These are phyloP conservation scores for Synanthedon andrenaeformis DNA, from an alignment of 2,888 invertebrate species.

Conservation along the genomic window DNA sequence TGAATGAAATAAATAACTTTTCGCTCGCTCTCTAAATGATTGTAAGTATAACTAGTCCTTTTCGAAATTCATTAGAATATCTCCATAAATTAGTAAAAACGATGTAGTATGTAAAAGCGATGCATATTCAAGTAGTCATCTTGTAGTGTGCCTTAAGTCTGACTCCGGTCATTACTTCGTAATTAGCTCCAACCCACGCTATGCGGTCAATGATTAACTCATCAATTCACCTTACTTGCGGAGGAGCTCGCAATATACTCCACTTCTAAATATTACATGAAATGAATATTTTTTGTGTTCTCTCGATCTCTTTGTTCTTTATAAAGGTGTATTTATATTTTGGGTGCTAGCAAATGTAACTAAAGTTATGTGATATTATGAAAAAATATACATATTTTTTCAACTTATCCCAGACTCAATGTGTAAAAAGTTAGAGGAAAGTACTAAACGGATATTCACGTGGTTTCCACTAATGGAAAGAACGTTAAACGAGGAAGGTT, in stretches of 20 bases:
- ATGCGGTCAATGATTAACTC: slow-evolving; percentile 3
- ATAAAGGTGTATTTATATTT: too few relatives aligned
- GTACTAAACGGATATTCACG: too few relatives aligned
- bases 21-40: background rate
- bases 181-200: background rate
- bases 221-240: background rate
- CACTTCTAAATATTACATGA: slow-evolving; percentile 30
- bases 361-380: too few relatives aligned
- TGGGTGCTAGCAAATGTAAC: too few relatives aligned
- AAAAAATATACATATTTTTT: too few relatives aligned
- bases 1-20: too few relatives aligned
- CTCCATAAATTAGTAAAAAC: background rate
- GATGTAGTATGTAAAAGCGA: background rate
- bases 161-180: background rate
- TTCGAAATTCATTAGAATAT: too few relatives aligned
- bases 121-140: slow-evolving; percentile 6
- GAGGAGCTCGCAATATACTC: slow-evolving; percentile 15
- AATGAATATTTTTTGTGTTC: slow-evolving; percentile 26
- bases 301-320: slow-evolving; percentile 2
- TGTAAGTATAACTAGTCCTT: background rate
- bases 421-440: too few relatives aligned
- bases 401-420: too few relatives aligned
- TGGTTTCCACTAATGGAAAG: too few relatives aligned
- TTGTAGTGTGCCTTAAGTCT: slow-evolving; percentile 7
- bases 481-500: too few relatives aligned